Conservation (phyloP, 1,140 invertebrate species). For the Delia radicum region DNA sequence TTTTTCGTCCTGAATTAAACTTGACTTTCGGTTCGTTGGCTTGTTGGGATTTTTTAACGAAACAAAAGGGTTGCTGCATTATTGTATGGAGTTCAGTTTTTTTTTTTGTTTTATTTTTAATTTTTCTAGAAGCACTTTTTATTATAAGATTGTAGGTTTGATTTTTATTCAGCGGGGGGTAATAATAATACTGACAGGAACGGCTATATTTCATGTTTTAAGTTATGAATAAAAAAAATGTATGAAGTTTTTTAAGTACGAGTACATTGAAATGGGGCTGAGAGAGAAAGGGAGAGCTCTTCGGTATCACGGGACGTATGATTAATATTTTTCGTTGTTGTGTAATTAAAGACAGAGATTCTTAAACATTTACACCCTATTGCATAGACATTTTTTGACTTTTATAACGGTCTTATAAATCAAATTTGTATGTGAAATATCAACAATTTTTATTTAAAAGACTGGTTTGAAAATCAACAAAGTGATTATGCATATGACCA, state of each 20-base stretch:
- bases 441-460: too few relatives aligned
- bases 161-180: too few relatives aligned
- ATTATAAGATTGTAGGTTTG: not conserved
- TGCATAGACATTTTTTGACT: too few relatives aligned
- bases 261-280: too few relatives aligned
- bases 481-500: too few relatives aligned
- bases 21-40: slow-evolving; percentile 26
- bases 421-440: too few relatives aligned
- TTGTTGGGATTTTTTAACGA: not conserved
- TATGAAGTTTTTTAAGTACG: slow-evolving; percentile 1
- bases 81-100: too few relatives aligned
- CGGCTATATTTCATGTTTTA: not conserved
- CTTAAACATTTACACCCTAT: too few relatives aligned
- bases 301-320: not conserved
- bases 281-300: too few relatives aligned
- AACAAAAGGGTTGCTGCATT: not conserved
- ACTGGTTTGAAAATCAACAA: too few relatives aligned
- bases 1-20: slow-evolving; percentile 19
- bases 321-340: not conserved
- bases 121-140: not conserved
- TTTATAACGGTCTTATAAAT: too few relatives aligned
- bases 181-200: not conserved
- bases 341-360: not conserved
- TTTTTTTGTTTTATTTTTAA: not conserved
- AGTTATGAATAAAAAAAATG: not conserved